Base-by-base conservation (phyloP, 2,797 vertebrate genomes). In the Leptoclinus maculatus region DNA sequence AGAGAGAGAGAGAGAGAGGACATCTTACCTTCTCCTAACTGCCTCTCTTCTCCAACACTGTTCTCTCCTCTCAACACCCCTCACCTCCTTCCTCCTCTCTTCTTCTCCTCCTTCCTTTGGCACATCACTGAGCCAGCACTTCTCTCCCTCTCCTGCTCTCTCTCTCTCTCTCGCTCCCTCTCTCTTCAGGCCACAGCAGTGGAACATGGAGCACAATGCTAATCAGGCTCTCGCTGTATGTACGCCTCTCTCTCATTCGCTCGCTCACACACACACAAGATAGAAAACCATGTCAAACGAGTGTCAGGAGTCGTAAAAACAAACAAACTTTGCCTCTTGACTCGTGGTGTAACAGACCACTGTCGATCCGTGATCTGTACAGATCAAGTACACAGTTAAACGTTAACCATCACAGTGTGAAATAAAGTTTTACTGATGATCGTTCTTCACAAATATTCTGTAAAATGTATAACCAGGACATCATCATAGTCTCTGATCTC, bases 121-220 rank as follows among this genome's bases (percentile, higher is more conserved):
- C 80, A 89, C 65, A 79, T n/a, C 83, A 92, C 93, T 94, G 92
- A 94, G 85, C 67, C 81, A 81, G 92, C 84, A 71, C n/a, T 71
- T 72, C 51, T 71, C 39, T 34, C 17, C 8, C 27, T 9, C 54
- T 57, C 27, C 4, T 29, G 7, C 58, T 23, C 34, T 39, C 58
- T 1, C n/a, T 25, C 43, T 56, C 66, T 41, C 32, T 39, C 36
- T 39, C 59, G 1, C 23, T 27, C 60, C 12, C 83, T 81, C 81
- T 60, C 75, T 74, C 73, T 79, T 66, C 65, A 54, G 89, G 91
- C 82, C 87, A 86, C 92, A 72, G 93, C 94, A 94, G 92, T 93
- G 91, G 85, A 92, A 94, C 93, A 93, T 93, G 93, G 91, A 88
- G 84, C 87, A 84, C 92, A 94, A 94, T 95, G 92, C 90, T 94